phyloP scores from a whole-genome alignment of 30 jellyfish, hydroid and myxozoan species.

The Mastigias papua region DNA sequence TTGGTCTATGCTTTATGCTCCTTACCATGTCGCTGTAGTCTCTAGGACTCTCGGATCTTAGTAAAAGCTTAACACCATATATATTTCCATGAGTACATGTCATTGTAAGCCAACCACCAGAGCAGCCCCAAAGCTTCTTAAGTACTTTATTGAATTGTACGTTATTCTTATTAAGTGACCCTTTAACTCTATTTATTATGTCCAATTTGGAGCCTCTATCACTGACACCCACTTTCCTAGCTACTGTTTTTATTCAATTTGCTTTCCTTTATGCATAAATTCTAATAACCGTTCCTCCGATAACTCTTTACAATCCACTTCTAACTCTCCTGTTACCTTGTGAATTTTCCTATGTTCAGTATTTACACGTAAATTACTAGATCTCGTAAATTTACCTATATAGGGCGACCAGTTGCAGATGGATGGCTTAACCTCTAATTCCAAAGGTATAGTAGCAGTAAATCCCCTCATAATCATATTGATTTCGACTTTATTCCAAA shows the following conservation, averaged over 20 bases:
- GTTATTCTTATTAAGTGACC: slow-evolving; percentile 5
- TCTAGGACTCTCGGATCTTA: slow-evolving; percentile 64
- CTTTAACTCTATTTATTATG: slow-evolving; percentile 54
- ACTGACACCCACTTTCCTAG: slow-evolving; percentile 27
- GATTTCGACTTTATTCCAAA: background rate
- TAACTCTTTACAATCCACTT: slow-evolving; percentile 38
- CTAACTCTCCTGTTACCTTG: slow-evolving; percentile 23
- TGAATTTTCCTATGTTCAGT: slow-evolving; percentile 50
- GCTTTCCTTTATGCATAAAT: background rate
- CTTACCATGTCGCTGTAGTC: slow-evolving; percentile 51
- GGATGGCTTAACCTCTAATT: background rate
- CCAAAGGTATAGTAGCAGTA: background rate
- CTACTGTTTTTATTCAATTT: slow-evolving; percentile 13
- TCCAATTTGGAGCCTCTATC: slow-evolving; percentile 52
- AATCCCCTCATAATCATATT: slow-evolving; percentile 36
- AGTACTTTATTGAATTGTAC: slow-evolving; percentile 37
- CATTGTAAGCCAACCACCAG: slow-evolving; percentile 73
- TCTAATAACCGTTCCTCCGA: slow-evolving; percentile 54
- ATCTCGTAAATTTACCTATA: slow-evolving; percentile 30
- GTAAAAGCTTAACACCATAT: slow-evolving; percentile 31
- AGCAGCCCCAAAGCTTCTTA: slow-evolving; percentile 50
- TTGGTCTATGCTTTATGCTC: slow-evolving; percentile 47
- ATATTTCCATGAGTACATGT: slow-evolving; percentile 59
- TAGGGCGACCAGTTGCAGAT: slow-evolving; percentile 7
- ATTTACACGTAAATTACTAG: slow-evolving; percentile 18